These are phyloP conservation scores for Chrysopilus asiliformis DNA, from an alignment of 2,888 invertebrate genomes.

Conservation along the genomic window DNA sequence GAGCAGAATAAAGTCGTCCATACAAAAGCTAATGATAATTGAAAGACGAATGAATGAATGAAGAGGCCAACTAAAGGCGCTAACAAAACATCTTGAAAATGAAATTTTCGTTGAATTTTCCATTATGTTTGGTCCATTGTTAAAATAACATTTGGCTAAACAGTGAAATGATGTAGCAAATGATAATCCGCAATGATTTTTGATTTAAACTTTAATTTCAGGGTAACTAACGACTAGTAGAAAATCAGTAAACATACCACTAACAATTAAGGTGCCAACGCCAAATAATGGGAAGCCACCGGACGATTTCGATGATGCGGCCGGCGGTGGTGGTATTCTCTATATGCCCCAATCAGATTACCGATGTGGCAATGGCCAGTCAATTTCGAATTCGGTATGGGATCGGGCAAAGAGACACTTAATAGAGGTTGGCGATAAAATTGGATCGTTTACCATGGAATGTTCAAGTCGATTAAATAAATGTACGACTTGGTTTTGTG, in stretches of 20 bases:
- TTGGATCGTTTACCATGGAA: conserved; percentile 16
- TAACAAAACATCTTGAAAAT: too few species aligned
- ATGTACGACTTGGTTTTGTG: conserved; percentile 36
- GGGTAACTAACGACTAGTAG: too few species aligned
- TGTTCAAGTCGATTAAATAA: conserved; percentile 25
- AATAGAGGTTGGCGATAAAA: conserved; percentile 17
- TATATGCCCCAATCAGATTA: conserved; percentile 5
- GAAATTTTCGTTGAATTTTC: too few species aligned
- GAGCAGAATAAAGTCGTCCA: too few species aligned
- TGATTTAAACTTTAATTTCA: too few species aligned
- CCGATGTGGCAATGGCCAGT: conserved; percentile 3
- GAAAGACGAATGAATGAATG: too few species aligned
- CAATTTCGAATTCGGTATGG: conserved; percentile 10
- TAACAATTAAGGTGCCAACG: conserved; percentile 14
- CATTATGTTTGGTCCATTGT: too few species aligned
- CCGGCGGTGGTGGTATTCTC: conserved; percentile 1
- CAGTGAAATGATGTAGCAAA: too few species aligned
- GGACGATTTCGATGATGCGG: conserved; percentile 1
- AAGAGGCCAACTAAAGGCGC: too few species aligned
- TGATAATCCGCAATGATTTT: too few species aligned
- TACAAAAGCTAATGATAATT: too few species aligned
- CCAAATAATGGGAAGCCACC: conserved; percentile 14
- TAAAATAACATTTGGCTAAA: too few species aligned
- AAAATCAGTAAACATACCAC: conserved; percentile 10
- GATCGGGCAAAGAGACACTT: conserved; percentile 15